Conservation (phyloP, 1,140 invertebrate genomes). For the Paraescarpia echinospica region DNA sequence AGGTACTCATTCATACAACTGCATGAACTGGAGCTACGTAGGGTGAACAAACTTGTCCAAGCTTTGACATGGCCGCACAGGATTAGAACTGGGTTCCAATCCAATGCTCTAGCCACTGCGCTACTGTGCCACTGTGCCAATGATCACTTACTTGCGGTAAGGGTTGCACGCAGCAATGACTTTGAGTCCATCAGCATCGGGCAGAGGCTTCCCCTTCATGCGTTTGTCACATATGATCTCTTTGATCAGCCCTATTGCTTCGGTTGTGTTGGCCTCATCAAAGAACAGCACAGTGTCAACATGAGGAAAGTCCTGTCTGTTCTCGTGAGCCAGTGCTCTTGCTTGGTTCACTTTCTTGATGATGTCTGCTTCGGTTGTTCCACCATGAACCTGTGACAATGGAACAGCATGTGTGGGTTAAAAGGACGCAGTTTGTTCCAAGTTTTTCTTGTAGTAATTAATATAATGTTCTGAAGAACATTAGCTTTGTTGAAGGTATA, state of each 20-base stretch:
- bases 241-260: constrained; percentile 51
- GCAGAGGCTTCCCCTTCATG: constrained; percentile 40
- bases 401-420: not conserved
- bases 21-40: too few relatives aligned
- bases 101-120: too few relatives aligned
- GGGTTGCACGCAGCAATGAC: constrained; percentile 54
- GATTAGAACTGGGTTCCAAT: too few relatives aligned
- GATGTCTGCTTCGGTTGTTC: constrained; percentile 45
- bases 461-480: too few relatives aligned
- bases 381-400: constrained; percentile 48
- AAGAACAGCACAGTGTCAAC: constrained; percentile 54
- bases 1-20: too few relatives aligned
- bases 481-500: too few relatives aligned
- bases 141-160: constrained; percentile 46
- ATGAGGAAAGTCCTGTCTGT: constrained; percentile 32
- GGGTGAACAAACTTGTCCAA: too few relatives aligned
- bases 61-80: too few relatives aligned
- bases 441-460: too few relatives aligned
- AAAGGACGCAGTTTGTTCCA: too few relatives aligned
- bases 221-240: constrained; percentile 54
- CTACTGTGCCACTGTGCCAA: too few relatives aligned
- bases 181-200: constrained; percentile 39
- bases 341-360: constrained; percentile 43
- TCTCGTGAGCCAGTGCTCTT: constrained; percentile 38
- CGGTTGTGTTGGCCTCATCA: constrained; percentile 56